phyloP scores from a whole-genome alignment of 2,113 vertebrate species.

The Ptilonorhynchus violaceus region DNA sequence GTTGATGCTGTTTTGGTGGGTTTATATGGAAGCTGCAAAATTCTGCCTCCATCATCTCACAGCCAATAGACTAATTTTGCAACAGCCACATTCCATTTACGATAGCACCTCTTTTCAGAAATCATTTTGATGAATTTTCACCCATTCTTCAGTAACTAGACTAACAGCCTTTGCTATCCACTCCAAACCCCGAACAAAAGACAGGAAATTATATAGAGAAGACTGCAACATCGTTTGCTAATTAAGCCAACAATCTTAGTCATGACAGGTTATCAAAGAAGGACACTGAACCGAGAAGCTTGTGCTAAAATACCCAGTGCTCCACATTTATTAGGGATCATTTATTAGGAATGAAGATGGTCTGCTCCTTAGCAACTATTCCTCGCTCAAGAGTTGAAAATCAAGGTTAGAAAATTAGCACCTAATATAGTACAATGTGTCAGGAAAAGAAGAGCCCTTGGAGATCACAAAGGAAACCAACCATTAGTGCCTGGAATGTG shows the following conservation, averaged over 20 bases:
- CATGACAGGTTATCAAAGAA: neutral
- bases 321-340: neutral
- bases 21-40: neutral
- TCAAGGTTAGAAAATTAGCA: neutral
- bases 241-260: neutral
- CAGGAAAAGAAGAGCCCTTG: neutral
- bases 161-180: neutral
- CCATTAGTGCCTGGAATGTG: neutral
- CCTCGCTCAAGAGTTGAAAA: neutral
- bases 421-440: neutral
- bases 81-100: neutral
- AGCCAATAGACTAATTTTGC: neutral
- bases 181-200: neutral
- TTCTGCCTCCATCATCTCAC: neutral
- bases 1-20: neutral
- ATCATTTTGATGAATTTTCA: neutral
- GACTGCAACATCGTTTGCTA: neutral
- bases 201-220: neutral
- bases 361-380: conserved; percentile 20
- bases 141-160: neutral
- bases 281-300: neutral
- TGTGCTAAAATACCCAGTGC: neutral
- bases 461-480: conserved; percentile 23
- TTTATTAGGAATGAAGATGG: neutral
- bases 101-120: neutral